A percentile compares a stretch with the other conserved stretches of the same genome.
phyloP scores from a whole-genome alignment of 2,113 vertebrate genomes.

The Coturnix japonica region DNA sequence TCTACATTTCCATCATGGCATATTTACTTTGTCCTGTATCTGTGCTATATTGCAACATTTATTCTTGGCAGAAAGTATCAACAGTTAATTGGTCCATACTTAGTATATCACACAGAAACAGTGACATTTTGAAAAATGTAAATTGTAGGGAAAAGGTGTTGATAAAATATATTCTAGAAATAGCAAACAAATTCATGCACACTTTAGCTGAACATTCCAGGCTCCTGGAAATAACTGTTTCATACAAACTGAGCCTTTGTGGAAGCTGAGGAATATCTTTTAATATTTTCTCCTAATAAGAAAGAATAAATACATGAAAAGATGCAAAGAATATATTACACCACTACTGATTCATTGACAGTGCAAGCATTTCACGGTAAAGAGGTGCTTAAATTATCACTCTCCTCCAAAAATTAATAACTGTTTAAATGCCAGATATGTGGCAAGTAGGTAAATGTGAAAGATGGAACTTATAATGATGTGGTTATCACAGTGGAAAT shows the following conservation, averaged over 20 bases:
- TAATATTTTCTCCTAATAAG: background rate
- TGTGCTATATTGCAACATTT: conserved; percentile 30
- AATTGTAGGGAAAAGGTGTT: conserved; percentile 61
- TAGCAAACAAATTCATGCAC: conserved; percentile 59
- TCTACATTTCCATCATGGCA: conserved; percentile 26
- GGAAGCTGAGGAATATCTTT: background rate
- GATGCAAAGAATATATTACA: background rate
- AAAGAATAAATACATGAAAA: background rate
- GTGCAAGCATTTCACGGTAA: background rate
- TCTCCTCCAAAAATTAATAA: background rate
- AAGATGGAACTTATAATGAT: background rate
- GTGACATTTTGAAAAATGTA: conserved; percentile 69
- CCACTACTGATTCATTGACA: background rate
- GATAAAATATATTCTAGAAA: conserved; percentile 70
- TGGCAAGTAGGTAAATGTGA: background rate
- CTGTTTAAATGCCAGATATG: background rate
- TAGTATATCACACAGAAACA: conserved; percentile 66
- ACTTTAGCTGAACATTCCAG: conserved; percentile 21
- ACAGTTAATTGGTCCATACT: conserved; percentile 68
- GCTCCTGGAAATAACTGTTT: conserved; percentile 17
- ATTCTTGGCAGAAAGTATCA: conserved; percentile 69
- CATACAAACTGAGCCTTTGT: background rate
- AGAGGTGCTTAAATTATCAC: background rate
- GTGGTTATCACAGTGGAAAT: background rate
- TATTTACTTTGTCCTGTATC: conserved; percentile 54